phyloP scores from a whole-genome alignment of 2,113 vertebrate genomes.

The Eudyptes chrysolophus region DNA sequence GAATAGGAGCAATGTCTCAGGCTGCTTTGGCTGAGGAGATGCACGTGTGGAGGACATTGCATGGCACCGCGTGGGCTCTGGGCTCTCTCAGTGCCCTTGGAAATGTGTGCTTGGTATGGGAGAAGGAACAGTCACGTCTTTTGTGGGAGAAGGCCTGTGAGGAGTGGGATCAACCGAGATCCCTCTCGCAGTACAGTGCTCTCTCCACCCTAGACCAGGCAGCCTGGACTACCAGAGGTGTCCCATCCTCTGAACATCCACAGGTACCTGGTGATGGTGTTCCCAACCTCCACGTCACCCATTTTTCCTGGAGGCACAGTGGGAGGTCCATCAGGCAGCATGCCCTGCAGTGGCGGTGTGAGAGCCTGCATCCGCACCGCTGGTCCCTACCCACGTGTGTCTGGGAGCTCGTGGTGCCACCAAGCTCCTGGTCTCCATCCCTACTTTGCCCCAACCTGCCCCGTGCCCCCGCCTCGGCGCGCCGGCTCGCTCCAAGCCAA shows the following conservation, averaged over 20 bases:
- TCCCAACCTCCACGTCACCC: accelerated
- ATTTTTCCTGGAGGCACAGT: not conserved
- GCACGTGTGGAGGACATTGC: accelerated
- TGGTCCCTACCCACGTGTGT: accelerated
- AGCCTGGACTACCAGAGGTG: not conserved
- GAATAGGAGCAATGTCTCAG: not conserved
- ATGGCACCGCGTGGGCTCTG: accelerated
- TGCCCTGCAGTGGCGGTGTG: not conserved
- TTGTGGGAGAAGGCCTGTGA: not conserved
- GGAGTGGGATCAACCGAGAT: not conserved
- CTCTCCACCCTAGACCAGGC: not conserved
- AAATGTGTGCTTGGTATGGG: not conserved
- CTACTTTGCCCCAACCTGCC: not conserved
- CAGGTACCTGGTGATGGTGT: accelerated
- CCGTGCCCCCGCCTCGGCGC: accelerated
- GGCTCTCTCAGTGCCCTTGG: not conserved
- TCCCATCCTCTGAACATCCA: not conserved
- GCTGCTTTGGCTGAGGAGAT: not conserved
- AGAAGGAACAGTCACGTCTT: accelerated
- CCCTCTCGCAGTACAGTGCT: not conserved
- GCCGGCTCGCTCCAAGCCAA: not conserved
- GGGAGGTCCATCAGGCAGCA: not conserved
- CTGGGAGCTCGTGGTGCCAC: not conserved
- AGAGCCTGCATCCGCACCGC: accelerated
- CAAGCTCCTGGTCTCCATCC: not conserved